A percentile compares a stretch with the other conserved stretches of the same genome.
Conservation (phyloP, 2,113 vertebrate species). For the Ictidomys tridecemlineatus region DNA sequence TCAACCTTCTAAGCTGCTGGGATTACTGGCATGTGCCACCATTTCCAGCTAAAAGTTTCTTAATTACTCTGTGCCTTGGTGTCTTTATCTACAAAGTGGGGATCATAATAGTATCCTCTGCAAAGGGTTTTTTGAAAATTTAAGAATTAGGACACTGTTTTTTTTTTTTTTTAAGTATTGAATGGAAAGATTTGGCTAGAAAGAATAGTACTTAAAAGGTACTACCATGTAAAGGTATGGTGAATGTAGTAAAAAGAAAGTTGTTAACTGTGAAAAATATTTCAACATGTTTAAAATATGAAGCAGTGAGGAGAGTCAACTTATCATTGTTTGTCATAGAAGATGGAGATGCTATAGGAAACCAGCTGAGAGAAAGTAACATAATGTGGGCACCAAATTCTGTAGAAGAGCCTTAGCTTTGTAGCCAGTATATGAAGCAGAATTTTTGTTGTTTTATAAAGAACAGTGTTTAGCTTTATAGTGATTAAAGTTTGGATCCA, state of each 20-base stretch:
- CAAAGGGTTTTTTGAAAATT: constrained; percentile 25
- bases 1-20: too few relatives aligned
- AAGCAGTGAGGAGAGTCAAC: background rate
- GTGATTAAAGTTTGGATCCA: background rate
- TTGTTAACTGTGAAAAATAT: constrained; percentile 38
- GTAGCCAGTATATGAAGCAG: background rate
- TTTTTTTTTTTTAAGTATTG: background rate
- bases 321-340: background rate
- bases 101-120: constrained; percentile 39
- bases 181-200: background rate
- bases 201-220: background rate
- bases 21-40: too few relatives aligned
- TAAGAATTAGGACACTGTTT: constrained; percentile 36
- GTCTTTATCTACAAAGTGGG: constrained; percentile 20
- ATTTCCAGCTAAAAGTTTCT: background rate
- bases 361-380: background rate
- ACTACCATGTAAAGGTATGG: background rate
- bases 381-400: background rate
- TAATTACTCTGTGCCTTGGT: constrained; percentile 46
- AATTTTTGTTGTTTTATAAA: constrained; percentile 36
- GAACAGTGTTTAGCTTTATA: background rate
- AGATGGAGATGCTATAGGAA: background rate
- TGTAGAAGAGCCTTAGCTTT: constrained; percentile 3
- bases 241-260: constrained; percentile 55
- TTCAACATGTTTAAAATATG: constrained; percentile 21